These are phyloP conservation scores for Plagodis dolabraria DNA, from an alignment of 2,888 invertebrate genomes.

Conservation along the genomic window DNA sequence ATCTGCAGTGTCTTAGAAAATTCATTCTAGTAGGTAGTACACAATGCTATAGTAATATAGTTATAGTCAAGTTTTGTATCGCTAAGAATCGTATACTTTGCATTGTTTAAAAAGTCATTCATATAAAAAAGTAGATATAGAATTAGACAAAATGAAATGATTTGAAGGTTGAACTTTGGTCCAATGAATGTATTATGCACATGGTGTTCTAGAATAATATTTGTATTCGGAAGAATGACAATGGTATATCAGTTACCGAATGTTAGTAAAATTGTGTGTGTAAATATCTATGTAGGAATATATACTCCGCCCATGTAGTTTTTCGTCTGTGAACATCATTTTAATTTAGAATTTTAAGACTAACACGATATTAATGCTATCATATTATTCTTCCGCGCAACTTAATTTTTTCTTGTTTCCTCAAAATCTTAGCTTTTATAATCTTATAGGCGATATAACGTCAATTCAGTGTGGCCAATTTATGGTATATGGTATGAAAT, in stretches of 20 bases:
- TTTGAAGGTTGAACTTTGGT: slow-evolving; percentile 83
- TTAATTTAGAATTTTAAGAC: too few species aligned
- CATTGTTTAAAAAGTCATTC: slow-evolving; percentile 37
- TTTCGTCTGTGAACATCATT: not conserved
- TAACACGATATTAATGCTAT: not conserved
- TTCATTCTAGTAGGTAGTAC: slow-evolving; percentile 51
- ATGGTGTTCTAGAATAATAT: slow-evolving; percentile 72
- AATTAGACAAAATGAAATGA: slow-evolving; percentile 58
- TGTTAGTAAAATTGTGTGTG: slow-evolving; percentile 25
- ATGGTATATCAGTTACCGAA: slow-evolving; percentile 19
- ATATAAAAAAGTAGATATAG: slow-evolving; percentile 42
- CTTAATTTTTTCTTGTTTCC: not conserved
- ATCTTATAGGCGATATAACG: too few species aligned
- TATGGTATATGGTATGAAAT: too few species aligned
- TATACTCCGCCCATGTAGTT: slow-evolving; percentile 11
- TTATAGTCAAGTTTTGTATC: slow-evolving; percentile 40
- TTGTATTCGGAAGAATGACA: slow-evolving; percentile 31
- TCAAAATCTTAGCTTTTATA: too few species aligned
- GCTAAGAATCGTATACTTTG: slow-evolving; percentile 44
- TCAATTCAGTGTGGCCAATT: too few species aligned
- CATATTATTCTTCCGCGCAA: not conserved
- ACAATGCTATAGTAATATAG: slow-evolving; percentile 46
- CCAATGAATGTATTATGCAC: slow-evolving; percentile 82
- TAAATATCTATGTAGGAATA: slow-evolving; percentile 26
- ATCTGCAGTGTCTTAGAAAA: slow-evolving; percentile 59